Base-by-base conservation (phyloP, 2,888 invertebrate genomes). In the Cremastobaeus sp. region DNA sequence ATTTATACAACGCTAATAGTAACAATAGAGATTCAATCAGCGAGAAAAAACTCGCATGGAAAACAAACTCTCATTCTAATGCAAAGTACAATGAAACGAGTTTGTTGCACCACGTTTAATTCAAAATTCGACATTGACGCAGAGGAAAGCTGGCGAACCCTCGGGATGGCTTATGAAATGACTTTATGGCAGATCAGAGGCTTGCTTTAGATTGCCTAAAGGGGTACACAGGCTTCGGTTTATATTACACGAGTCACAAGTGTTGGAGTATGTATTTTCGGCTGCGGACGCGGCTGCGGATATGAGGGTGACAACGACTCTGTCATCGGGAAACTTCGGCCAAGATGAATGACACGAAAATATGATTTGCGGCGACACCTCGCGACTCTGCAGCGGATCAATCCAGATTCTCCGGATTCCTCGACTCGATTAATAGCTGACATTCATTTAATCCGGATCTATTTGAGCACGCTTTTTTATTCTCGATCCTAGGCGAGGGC, bases 181-280 rank as follows among this genome's bases (percentile, higher is more conserved):
- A 85, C 86, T 86, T 87, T 87, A 87, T 86, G 86, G 85, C 83
- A 85, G 86, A 86, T 86, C 85, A 83, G 86, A 85, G 85, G 84
- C 84, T 82, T 81, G 84, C 80, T 82, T 83, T 83, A 82, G 84
- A 86, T 87, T 84, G 84, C 84, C 78, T 77, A 78, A 82, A 82
- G 83, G 81, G 79, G 79, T 82, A 78, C 59, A 66, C 66, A 57
- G 59, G 60, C 59, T 48, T 57, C 66, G 76, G 74, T 62, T n/a
- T 74, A 65, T 59, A 73, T 74, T 62, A 66, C 57, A 55, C 47
- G 47, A 64, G 52, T 54, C 77, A 72, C 70, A 77, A 71, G 77
- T 75, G 70, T 60, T 62, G 68, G 71, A 68, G 71, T 60, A 70
- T 54, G 68, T 74, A 65, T 76, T 75, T 77, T 76, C 78, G 66